Conservation (phyloP, 2,113 vertebrate genomes). For the Bostrychus sinensis region DNA sequence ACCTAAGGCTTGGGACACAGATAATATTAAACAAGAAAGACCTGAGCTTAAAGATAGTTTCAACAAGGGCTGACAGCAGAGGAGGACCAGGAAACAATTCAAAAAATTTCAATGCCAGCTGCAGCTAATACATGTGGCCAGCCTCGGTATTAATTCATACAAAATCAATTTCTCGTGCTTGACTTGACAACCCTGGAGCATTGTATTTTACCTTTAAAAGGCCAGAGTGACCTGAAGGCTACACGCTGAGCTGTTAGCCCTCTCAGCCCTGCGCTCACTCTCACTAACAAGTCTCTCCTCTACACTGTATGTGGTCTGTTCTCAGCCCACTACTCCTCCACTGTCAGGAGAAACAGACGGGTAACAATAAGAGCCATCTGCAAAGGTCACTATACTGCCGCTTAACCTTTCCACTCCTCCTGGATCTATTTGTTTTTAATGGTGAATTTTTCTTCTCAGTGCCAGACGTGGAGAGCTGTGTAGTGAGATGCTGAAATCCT, state of each 20-base stretch:
- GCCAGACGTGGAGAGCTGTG: slow-evolving; percentile 1
- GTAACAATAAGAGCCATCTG: background rate
- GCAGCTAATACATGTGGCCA: no score
- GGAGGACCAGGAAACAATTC: no score
- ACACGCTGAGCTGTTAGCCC: slow-evolving; percentile 18
- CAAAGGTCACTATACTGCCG: slow-evolving; percentile 1
- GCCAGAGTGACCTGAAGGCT: slow-evolving; percentile 5
- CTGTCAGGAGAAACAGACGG: background rate
- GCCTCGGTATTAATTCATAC: no score
- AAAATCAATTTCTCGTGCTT: no score
- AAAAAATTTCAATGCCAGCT: no score
- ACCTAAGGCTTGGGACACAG: no score
- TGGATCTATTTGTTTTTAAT: slow-evolving; percentile 12
- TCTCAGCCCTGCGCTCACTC: slow-evolving; percentile 17
- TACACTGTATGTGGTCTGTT: slow-evolving; percentile 1
- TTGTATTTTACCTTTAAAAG: slow-evolving; percentile 13
- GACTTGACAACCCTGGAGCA: background rate
- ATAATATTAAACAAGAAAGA: no score
- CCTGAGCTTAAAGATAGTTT: no score
- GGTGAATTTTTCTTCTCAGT: background rate
- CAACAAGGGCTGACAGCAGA: no score
- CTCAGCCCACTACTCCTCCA: background rate
- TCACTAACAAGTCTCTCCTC: slow-evolving; percentile 33
- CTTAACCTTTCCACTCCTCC: slow-evolving; percentile 2
- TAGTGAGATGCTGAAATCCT: slow-evolving; percentile 11